Evolutionary conservation across 2,888 invertebrate species (phyloP), one percentile per base, ranked within the genome.

Genomic region (Nymphalis c-album): DNA sequence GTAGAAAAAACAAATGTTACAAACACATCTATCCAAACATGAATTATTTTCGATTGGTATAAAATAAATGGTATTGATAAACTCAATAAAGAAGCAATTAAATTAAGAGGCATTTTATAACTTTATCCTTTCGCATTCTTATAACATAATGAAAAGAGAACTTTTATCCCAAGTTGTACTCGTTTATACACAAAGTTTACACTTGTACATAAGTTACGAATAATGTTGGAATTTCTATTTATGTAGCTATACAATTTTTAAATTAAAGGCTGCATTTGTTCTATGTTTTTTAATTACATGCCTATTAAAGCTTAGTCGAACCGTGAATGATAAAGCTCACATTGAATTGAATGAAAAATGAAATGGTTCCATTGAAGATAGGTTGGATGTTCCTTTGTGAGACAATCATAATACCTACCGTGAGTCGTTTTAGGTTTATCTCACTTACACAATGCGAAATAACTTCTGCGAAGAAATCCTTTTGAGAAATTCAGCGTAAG

Each of bases 281-380:
- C 40, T 40, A 31, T 31, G 5, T 40, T 40, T 40, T 40, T 18
- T 40, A 35, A 18, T 40, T 10, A 10, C n/a, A 17, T 22, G 10
- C 6, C 7, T 46, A 63, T 40, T 22, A 46, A 40, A 40, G 13
- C 13, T 40, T 40, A 40, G n/a, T 58, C 26, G 18, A 50, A 57
- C 50, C 60, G 55, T 51, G 35, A 70, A 67, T 64, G 71, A 76
- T 75, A 73, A 72, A 64, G 68, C 69, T 63, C 64, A 63, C 60
- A 60, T 61, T 57, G 66, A 63, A 69, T 57, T 64, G 62, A 60
- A 63, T 63, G 63, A 69, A 66, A 67, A 69, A 60, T 63, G 22
- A 40, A 61, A 55, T 63, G 20, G 48, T 66, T 57, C 31, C 60
- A 51, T 57, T 46, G 22, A 31, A 67, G 57, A 64, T 65, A 62